Percentiles rank a stretch among this genome's conserved stretches.
phyloP scores from a whole-genome alignment of 2,888 invertebrate species.

The Ectemnius cavifrons region DNA sequence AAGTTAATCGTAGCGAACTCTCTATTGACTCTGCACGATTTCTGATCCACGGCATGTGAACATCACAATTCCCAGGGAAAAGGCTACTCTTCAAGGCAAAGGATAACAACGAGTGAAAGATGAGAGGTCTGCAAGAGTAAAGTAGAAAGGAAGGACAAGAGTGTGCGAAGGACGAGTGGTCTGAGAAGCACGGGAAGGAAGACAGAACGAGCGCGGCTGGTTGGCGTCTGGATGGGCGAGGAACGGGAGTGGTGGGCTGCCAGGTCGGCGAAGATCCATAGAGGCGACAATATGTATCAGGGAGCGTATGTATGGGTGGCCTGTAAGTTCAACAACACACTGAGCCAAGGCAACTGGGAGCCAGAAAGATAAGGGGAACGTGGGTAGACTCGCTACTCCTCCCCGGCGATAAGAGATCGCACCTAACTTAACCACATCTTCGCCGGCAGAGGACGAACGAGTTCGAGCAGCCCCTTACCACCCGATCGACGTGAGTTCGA shows the following conservation, averaged over 20 bases:
- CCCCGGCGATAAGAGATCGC: slow-evolving; percentile 70
- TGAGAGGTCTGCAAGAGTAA: background rate
- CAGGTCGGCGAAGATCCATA: background rate
- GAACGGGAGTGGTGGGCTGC: background rate
- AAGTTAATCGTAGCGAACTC: too few species aligned
- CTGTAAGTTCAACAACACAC: slow-evolving; percentile 43
- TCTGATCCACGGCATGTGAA: too few species aligned
- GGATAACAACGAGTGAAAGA: too few species aligned
- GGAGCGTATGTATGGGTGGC: slow-evolving; percentile 41
- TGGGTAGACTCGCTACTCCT: slow-evolving; percentile 71
- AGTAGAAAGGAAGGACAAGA: background rate
- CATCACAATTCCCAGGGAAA: too few species aligned
- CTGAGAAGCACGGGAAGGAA: background rate
- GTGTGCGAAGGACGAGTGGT: background rate
- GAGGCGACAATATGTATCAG: slow-evolving; percentile 56
- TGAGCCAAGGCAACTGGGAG: slow-evolving; percentile 34
- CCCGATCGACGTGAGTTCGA: slow-evolving; percentile 23
- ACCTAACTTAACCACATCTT: slow-evolving; percentile 69
- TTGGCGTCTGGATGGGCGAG: background rate
- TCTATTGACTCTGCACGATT: too few species aligned
- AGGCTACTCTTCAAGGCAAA: too few species aligned
- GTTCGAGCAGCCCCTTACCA: slow-evolving; percentile 38
- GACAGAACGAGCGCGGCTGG: background rate
- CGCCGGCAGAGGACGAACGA: slow-evolving; percentile 60
- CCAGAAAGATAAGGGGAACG: slow-evolving; percentile 71